Conservation (phyloP, 2,888 invertebrate genomes). For the Cataglyphis cursor region DNA sequence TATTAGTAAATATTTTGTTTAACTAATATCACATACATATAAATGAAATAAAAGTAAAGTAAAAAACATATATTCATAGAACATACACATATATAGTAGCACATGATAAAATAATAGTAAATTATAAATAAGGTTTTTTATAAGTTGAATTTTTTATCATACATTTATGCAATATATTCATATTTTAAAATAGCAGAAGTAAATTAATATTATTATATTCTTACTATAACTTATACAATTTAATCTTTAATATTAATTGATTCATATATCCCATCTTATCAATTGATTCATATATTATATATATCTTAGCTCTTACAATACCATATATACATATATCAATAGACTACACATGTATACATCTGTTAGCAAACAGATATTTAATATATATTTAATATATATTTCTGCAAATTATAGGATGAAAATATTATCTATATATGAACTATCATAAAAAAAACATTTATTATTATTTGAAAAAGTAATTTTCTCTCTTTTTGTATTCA, state of each 20-base stretch:
- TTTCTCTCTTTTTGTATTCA: background rate
- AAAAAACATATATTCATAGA: background rate
- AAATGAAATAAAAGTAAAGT: background rate
- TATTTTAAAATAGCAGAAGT: conserved; percentile 23
- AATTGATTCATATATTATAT: background rate
- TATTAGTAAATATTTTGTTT: conserved; percentile 23
- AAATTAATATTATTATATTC: conserved; percentile 24
- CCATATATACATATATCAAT: conserved; percentile 26
- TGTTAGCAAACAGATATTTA: conserved; percentile 25
- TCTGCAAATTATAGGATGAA: conserved; percentile 2
- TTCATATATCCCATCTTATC: background rate
- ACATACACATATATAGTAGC: conserved; percentile 11
- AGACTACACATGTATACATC: conserved; percentile 4
- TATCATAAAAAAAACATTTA: conserved; percentile 17
- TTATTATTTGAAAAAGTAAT: conserved; percentile 1
- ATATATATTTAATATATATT: conserved; percentile 16
- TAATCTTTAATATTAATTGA: conserved; percentile 28
- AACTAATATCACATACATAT: conserved; percentile 40
- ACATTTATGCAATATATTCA: background rate
- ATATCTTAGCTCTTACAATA: conserved; percentile 13
- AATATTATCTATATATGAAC: conserved; percentile 16
- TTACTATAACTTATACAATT: conserved; percentile 4
- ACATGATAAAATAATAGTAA: background rate
- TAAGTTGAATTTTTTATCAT: background rate
- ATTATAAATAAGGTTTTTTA: background rate